Conservation (phyloP, 1,140 invertebrate genomes). For the Probaryconus sp. region DNA sequence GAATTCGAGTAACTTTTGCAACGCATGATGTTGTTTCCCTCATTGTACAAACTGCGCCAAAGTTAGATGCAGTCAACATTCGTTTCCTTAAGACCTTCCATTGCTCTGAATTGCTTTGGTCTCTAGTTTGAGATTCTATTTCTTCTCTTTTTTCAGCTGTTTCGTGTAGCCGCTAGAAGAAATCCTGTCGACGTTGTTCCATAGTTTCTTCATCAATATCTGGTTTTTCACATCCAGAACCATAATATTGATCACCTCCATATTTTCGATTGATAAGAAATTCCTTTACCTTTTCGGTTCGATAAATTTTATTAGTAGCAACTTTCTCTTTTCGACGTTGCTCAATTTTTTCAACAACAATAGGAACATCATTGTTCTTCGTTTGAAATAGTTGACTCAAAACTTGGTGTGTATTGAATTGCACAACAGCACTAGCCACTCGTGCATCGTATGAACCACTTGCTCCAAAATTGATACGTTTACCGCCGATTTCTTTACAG, state of each 20-base stretch:
- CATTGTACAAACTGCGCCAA: too few species aligned
- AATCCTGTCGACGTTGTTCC: too few species aligned
- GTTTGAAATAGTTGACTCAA: not conserved
- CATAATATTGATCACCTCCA: conserved; percentile 44
- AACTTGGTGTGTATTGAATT: conserved; percentile 51
- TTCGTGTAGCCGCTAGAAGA: conserved; percentile 1
- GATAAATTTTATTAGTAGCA: not conserved
- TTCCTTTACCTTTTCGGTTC: not conserved
- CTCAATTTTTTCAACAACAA: conserved; percentile 1
- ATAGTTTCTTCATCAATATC: conserved; percentile 11
- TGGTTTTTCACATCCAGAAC: conserved; percentile 21
- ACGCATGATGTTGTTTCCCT: conserved; percentile 42
- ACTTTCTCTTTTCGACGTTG: conserved; percentile 5
- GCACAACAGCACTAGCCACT: conserved; percentile 60
- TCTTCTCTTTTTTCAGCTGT: conserved; percentile 14
- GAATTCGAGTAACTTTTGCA: conserved; percentile 57
- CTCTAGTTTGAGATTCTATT: conserved; percentile 59
- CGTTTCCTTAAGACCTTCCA: conserved; percentile 62
- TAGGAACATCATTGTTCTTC: conserved; percentile 5
- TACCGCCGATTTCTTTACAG: conserved; percentile 67
- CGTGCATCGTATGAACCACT: conserved; percentile 60
- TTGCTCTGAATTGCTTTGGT: too few species aligned
- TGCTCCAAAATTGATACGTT: conserved; percentile 64
- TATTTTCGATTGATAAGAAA: not conserved
- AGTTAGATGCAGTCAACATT: conserved; percentile 69